Evolutionary conservation across 2,113 vertebrate species (phyloP), one percentile per base, ranked within the genome.

Genomic region (Isichthys henryi): DNA sequence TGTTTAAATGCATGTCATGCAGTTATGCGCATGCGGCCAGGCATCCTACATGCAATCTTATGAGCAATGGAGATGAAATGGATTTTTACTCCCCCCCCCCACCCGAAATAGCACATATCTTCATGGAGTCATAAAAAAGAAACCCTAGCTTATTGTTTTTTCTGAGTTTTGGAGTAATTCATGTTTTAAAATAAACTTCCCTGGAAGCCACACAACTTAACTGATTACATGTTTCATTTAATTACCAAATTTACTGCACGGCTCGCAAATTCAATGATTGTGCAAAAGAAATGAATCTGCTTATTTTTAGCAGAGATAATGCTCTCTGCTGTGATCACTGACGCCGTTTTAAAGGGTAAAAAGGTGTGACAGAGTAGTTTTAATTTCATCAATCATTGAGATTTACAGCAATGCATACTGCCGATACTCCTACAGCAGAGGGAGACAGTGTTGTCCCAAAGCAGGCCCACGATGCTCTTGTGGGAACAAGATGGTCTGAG

Each of bases 191-290:
- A 80, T 80, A 23, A 80, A 43, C 10, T 49, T 50, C 83, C 23
- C 83, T 86, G 83, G 46, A 86, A 50, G 83, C 74, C 83, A n/a
- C 11, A 50, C 48, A 48, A 50, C 48, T 86, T 49, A 50, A 46
- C 83, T 49, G 83, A 86, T 86, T 86, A 50, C 83, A 85, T 31
- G 45, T 86, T 49, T 48, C 23, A 86, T 50, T 86, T 49, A 85
- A 86, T 86, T 86, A 27, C 45, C 83, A 50, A 86, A 86, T 86
- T 86, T 86, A 50, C 45, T 8, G 1, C 83, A 50, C 23, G 45
- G n/a, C 46, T 86, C 23, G 3, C 46, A n/a, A 19, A 86, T 48
- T 86, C 45, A 86, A 46, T 48, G 23, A n/a, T 86, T 86, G 45
- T 27, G 45, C 7, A 49, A 85, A n/a, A 10, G 45, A 50, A 48